A percentile compares a stretch with the other conserved stretches of the same genome.
Conservation (phyloP, 2,797 vertebrate species). For the Todus mexicanus region DNA sequence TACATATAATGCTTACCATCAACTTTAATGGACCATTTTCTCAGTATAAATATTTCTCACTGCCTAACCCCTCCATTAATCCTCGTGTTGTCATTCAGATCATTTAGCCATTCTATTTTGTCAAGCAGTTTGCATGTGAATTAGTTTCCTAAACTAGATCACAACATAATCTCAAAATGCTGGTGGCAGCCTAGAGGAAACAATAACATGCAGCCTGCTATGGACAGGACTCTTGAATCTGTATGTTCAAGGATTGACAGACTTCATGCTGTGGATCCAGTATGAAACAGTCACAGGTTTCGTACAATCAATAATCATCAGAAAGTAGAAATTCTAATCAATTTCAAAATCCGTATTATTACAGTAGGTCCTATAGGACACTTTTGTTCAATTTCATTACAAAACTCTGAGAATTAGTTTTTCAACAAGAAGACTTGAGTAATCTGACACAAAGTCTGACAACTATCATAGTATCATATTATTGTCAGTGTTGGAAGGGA, state of each 20-base stretch:
- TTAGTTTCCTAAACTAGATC: background rate
- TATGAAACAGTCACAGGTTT: background rate
- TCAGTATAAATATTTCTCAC: background rate
- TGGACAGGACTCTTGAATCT: background rate
- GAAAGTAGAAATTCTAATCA: background rate
- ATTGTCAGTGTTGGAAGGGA: too few species aligned
- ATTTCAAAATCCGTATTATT: background rate
- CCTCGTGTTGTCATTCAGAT: background rate
- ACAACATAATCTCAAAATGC: background rate
- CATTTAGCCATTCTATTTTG: background rate
- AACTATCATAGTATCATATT: too few species aligned
- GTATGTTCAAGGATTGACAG: background rate
- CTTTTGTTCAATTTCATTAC: background rate
- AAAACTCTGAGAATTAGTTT: background rate
- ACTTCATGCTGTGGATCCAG: background rate
- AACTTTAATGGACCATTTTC: background rate
- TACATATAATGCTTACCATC: background rate
- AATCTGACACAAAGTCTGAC: background rate
- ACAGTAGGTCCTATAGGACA: background rate
- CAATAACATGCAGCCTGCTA: background rate
- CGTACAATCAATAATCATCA: background rate
- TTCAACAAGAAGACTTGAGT: background rate
- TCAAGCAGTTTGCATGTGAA: background rate
- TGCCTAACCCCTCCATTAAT: background rate
- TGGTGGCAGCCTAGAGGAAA: background rate